Conservation (phyloP, 2,797 vertebrate genomes). For the Chaenodraco wilsoni region DNA sequence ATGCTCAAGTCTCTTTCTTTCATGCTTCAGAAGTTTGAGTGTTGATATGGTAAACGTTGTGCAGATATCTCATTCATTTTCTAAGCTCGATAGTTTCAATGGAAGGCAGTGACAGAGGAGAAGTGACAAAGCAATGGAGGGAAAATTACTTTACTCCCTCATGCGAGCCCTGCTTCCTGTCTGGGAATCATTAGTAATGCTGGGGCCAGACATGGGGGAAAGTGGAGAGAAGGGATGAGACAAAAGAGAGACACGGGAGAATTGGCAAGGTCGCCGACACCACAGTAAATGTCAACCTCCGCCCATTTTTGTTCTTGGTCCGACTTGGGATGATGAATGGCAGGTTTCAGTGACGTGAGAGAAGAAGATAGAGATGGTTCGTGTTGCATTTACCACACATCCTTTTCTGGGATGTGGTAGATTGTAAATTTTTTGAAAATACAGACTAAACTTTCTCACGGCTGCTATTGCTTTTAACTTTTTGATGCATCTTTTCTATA, state of each 20-base stretch:
- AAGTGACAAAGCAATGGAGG: conserved; percentile 55
- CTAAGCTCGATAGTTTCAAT: conserved; percentile 19
- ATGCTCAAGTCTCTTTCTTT: neutral
- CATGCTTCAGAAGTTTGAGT: conserved; percentile 6
- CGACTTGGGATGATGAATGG: conserved; percentile 35
- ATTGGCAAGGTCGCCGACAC: conserved; percentile 54
- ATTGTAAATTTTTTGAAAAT: conserved; percentile 36
- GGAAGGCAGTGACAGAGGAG: conserved; percentile 34
- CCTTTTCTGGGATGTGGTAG: conserved; percentile 20
- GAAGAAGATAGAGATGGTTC: conserved; percentile 23
- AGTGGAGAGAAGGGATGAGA: conserved; percentile 45
- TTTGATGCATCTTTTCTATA: neutral
- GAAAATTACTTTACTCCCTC: conserved; percentile 56
- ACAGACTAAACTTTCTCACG: conserved; percentile 22
- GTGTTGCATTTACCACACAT: conserved; percentile 10
- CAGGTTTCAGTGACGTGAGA: conserved; percentile 35
- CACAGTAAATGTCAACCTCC: conserved; percentile 66
- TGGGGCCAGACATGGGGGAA: conserved; percentile 53
- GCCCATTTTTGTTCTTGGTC: conserved; percentile 25
- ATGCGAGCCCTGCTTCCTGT: conserved; percentile 69
- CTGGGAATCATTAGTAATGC: conserved; percentile 78
- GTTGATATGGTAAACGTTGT: neutral
- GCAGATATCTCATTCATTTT: conserved; percentile 23
- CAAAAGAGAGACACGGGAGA: conserved; percentile 49
- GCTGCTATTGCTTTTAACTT: conserved; percentile 8